These are phyloP conservation scores for Coccyzus lansbergi DNA, from an alignment of 2,797 vertebrate species.

Conservation along the genomic window DNA sequence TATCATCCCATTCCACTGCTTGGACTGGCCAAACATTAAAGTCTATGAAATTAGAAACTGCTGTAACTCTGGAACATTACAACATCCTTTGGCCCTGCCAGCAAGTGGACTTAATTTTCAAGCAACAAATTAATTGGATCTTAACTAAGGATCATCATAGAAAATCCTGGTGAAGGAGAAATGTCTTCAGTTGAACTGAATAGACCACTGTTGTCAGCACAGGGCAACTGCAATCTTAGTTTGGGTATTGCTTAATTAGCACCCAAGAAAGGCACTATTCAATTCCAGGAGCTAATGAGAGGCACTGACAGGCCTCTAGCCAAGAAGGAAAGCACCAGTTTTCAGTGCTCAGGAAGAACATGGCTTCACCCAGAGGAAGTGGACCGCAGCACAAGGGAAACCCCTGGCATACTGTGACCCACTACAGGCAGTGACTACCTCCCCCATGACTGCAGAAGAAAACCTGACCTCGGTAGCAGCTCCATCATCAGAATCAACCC, in stretches of 20 bases:
- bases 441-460: not conserved
- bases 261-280: not conserved
- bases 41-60: not conserved
- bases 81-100: not conserved
- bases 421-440: not conserved
- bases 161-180: not conserved
- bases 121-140: not conserved
- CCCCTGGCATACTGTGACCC: rapidly evolving
- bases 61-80: not conserved
- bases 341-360: not conserved
- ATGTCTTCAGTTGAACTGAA: not conserved
- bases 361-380: not conserved
- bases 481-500: not conserved
- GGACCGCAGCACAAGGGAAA: not conserved
- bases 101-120: not conserved
- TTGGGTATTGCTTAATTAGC: not conserved
- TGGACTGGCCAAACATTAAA: rapidly evolving
- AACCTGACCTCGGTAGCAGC: not conserved
- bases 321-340: not conserved
- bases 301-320: not conserved
- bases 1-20: not conserved
- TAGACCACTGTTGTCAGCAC: not conserved
- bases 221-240: not conserved
- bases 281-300: not conserved
- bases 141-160: not conserved